Percentiles rank a stretch among this genome's conserved stretches.
These are phyloP conservation scores for Pangasius macronema DNA, from an alignment of 2,797 vertebrate genomes.

Conservation along the genomic window DNA sequence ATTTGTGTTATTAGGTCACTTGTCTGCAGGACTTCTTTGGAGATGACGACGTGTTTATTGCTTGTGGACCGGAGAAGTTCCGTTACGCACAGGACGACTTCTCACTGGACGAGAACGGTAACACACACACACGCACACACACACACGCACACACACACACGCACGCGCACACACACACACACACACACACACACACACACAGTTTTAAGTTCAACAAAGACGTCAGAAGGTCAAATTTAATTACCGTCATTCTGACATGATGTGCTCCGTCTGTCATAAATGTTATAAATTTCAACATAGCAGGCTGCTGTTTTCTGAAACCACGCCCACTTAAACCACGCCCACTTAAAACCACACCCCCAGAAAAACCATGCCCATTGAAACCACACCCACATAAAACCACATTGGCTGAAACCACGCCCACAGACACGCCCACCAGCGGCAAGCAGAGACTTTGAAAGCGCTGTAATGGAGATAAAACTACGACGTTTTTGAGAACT, in stretches of 20 bases:
- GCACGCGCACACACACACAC: not conserved
- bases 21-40: slow-evolving; percentile 99
- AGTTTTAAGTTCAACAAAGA: not conserved
- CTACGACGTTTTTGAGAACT: too few species aligned
- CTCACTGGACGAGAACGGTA: slow-evolving; percentile 96
- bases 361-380: not conserved
- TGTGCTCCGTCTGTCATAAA: not conserved
- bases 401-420: too few species aligned
- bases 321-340: not conserved
- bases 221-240: not conserved
- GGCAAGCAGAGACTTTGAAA: too few species aligned
- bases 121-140: slow-evolving; percentile 35
- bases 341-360: not conserved
- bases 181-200: not conserved
- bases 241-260: not conserved
- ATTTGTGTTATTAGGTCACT: slow-evolving; percentile 79
- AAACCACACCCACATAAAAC: too few species aligned
- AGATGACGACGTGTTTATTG: slow-evolving; percentile 96
- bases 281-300: not conserved
- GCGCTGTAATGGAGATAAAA: too few species aligned
- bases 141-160: not conserved
- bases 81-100: slow-evolving; percentile 99
- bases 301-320: not conserved
- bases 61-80: slow-evolving; percentile 98
- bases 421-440: not conserved